Evolutionary conservation across 2,113 vertebrate genomes (phyloP).

Genomic region (Melanerpes formicivorus): DNA sequence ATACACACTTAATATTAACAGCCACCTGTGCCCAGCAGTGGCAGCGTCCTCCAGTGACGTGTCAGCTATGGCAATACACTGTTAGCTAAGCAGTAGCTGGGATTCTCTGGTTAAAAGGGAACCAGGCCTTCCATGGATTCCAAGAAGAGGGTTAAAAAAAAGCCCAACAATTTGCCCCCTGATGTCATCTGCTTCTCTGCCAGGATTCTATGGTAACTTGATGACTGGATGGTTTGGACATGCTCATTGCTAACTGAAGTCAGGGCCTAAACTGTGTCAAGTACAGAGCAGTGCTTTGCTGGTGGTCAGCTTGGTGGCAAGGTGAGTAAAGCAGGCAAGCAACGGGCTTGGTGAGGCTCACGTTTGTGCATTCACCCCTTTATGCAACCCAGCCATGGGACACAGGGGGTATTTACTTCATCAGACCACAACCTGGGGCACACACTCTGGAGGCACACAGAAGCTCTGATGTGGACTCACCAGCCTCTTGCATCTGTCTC

Average conservation of each 20-base stretch:
- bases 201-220: background rate
- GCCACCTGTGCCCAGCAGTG: background rate
- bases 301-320: background rate
- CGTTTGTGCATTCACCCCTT: background rate
- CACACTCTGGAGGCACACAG: background rate
- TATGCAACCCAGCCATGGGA: background rate
- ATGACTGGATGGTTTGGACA: background rate
- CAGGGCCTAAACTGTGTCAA: background rate
- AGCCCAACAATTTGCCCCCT: background rate
- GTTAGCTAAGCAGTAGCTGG: background rate
- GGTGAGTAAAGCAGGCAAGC: background rate
- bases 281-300: background rate
- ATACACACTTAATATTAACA: background rate
- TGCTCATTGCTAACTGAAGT: background rate
- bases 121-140: background rate
- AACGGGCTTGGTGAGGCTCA: background rate
- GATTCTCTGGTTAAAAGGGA: background rate
- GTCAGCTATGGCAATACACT: background rate
- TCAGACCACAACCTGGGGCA: background rate
- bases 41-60: background rate
- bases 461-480: background rate
- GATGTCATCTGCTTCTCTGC: background rate
- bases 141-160: background rate
- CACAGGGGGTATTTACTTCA: background rate
- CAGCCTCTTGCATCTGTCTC: background rate